A percentile compares a stretch with the other conserved stretches of the same genome.
These are phyloP conservation scores for Pollenia labialis DNA, from an alignment of 2,888 invertebrate genomes.

Conservation along the genomic window DNA sequence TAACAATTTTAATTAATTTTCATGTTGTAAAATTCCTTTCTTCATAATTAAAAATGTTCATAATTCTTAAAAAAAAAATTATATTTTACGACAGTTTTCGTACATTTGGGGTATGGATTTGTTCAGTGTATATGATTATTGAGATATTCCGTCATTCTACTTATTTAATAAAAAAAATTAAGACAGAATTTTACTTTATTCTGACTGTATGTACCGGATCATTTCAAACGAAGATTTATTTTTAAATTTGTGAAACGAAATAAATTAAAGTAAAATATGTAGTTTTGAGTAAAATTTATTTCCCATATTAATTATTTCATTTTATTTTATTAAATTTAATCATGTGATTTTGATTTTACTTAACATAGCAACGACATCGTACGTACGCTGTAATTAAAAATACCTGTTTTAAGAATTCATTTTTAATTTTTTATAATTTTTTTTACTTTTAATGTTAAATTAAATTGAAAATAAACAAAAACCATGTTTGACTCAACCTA, in stretches of 20 bases:
- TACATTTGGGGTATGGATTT: no score
- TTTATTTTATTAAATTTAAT: constrained; percentile 16
- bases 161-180: constrained; percentile 26
- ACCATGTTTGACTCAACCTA: constrained; percentile 18
- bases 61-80: no score
- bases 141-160: no score
- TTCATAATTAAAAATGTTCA: no score
- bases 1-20: no score
- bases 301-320: constrained; percentile 13
- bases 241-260: background rate
- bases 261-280: background rate
- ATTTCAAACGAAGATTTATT: background rate
- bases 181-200: background rate
- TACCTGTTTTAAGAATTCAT: constrained; percentile 30
- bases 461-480: constrained; percentile 5
- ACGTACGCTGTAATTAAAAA: constrained; percentile 21
- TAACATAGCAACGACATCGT: background rate
- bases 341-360: constrained; percentile 48
- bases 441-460: constrained; percentile 22
- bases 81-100: no score
- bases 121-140: no score
- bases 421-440: constrained; percentile 21
- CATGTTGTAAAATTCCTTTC: no score
- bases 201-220: background rate
- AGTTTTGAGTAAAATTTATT: constrained; percentile 3